These are phyloP conservation scores for Cyclargus thomasi DNA, from an alignment of 1,140 invertebrate species.

Conservation along the genomic window DNA sequence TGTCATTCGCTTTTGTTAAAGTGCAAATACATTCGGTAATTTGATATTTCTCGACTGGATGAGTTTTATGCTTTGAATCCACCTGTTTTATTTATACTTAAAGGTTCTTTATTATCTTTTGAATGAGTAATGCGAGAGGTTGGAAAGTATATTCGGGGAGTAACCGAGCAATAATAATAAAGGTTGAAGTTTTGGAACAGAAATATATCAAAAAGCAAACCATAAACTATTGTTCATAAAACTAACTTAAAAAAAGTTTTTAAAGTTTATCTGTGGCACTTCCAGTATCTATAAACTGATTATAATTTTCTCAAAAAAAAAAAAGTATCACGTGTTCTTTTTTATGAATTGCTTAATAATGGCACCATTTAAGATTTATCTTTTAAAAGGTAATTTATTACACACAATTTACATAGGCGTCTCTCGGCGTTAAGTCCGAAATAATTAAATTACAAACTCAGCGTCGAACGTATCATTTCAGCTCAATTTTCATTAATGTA, in stretches of 20 bases:
- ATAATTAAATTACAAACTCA: background rate
- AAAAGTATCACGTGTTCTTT: too few relatives aligned
- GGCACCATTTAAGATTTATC: background rate
- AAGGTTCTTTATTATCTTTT: slow-evolving; percentile 1
- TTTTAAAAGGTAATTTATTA: background rate
- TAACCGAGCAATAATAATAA: background rate
- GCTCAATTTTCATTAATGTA: background rate
- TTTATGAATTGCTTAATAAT: background rate
- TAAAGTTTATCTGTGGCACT: too few relatives aligned
- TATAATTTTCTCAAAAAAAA: too few relatives aligned
- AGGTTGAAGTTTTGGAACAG: background rate
- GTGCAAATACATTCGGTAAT: slow-evolving; percentile 14
- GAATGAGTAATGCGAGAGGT: slow-evolving; percentile 2
- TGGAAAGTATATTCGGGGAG: background rate
- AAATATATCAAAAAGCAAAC: background rate
- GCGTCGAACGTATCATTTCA: background rate
- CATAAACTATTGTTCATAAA: too few relatives aligned
- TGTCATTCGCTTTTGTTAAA: slow-evolving; percentile 8
- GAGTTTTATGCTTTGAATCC: slow-evolving; percentile 12
- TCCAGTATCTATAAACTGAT: too few relatives aligned
- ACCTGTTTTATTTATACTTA: slow-evolving; percentile 12
- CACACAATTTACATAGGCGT: background rate
- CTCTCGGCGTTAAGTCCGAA: background rate
- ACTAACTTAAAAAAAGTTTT: too few relatives aligned
- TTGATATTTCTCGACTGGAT: slow-evolving; percentile 13